These are phyloP conservation scores for Chaetops frenatus DNA, from an alignment of 2,113 vertebrate species.

Conservation along the genomic window DNA sequence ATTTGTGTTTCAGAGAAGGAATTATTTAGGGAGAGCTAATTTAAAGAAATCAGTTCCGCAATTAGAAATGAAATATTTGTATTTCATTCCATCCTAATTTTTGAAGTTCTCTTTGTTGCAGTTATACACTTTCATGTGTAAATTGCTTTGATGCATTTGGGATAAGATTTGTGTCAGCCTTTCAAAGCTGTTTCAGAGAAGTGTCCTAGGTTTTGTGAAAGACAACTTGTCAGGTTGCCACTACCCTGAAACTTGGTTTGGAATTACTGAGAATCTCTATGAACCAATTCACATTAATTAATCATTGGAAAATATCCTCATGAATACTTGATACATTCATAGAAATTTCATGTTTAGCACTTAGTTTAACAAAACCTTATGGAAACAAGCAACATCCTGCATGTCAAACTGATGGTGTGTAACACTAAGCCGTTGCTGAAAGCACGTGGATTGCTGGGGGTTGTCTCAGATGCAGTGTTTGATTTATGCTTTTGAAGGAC, in stretches of 20 bases:
- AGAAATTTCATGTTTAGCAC: neutral
- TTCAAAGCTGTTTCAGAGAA: neutral
- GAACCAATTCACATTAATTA: neutral
- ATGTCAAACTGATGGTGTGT: neutral
- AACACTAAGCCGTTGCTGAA: neutral
- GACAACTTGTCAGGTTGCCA: neutral
- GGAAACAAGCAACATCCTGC: neutral
- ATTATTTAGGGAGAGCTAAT: neutral
- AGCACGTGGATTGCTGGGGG: fast-evolving
- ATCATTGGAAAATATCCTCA: neutral
- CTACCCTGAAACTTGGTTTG: neutral
- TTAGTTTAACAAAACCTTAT: neutral
- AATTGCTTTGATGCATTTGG: neutral
- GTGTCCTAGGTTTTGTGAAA: neutral
- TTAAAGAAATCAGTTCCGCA: neutral
- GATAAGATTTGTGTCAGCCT: neutral
- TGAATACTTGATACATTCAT: neutral
- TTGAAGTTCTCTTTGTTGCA: neutral
- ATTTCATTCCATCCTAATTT: neutral
- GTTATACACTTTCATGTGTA: neutral
- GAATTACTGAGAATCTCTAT: neutral
- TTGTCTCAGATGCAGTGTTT: neutral
- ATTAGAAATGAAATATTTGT: neutral
- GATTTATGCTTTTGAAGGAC: neutral
- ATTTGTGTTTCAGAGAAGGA: neutral